phyloP scores from a whole-genome alignment of 2,888 invertebrate genomes.

The Agrochola macilenta region DNA sequence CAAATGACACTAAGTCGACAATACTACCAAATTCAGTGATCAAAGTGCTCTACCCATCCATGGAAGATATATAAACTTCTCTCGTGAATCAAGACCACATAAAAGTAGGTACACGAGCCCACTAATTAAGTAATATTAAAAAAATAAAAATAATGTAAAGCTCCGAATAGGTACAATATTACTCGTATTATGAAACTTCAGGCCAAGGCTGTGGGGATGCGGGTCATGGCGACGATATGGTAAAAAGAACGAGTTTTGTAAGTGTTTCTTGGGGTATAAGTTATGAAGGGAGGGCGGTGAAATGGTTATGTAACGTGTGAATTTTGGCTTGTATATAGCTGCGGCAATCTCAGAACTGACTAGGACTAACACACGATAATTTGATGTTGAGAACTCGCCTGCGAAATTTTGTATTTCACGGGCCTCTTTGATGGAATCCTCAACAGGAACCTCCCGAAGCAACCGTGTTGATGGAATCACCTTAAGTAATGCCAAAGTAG shows the following conservation, averaged over 20 bases:
- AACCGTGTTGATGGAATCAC: too few relatives aligned
- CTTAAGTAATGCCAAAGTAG: too few relatives aligned
- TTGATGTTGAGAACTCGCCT: too few relatives aligned
- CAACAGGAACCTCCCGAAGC: too few relatives aligned
- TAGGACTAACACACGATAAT: too few relatives aligned
- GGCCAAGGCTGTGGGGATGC: constrained; percentile 53
- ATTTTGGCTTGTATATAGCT: too few relatives aligned
- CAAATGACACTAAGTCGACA: background rate
- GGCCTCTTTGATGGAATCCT: too few relatives aligned
- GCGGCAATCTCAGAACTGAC: too few relatives aligned
- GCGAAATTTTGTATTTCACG: too few relatives aligned
- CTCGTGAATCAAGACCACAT: background rate
- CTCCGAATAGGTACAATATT: background rate
- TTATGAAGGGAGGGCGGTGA: background rate
- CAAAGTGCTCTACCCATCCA: background rate
- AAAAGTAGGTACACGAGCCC: background rate
- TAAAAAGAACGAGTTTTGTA: constrained; percentile 14
- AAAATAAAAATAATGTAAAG: constrained; percentile 11
- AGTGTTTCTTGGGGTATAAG: constrained; percentile 13
- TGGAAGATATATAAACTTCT: background rate
- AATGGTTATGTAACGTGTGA: background rate
- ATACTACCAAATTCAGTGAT: background rate
- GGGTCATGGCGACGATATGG: constrained; percentile 47
- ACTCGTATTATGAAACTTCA: constrained; percentile 13
- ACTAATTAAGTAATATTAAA: constrained; percentile 5